Base-by-base conservation (phyloP, 2,888 invertebrate genomes). In the Agrypnus murinus region DNA sequence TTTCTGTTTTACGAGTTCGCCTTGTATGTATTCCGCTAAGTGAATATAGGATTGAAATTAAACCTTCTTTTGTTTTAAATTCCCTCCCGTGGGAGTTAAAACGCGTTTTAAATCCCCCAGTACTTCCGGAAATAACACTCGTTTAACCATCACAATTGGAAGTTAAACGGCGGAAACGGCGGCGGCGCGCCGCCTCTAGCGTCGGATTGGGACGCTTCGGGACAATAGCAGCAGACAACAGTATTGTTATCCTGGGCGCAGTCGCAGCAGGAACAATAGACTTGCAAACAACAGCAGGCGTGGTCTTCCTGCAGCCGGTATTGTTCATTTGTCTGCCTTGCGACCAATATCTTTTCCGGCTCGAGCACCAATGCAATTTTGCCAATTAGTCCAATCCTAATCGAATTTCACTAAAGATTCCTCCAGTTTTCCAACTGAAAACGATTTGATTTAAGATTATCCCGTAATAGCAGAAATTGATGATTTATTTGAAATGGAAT, bases 251-350 rank as follows among this genome's bases (percentile, higher is more conserved):
- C 77, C 76, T 79, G 78, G 81, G 85, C 85, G 85, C 85, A 85
- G 80, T 77, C 84, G 81, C 84, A 75, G 80, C 80, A 79, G 81
- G 80, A 84, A 84, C 84, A 84, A 84, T 84, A 83, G 83, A 81
- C 78, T 78, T 77, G 81, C 83, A 82, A 83, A 84, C 84, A 84
- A 84, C 83, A 71, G 83, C 83, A 80, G 85, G 85, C 84, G 84
- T 81, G 79, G 84, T 80, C 80, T 82, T 80, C 79, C 80, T 70
- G 68, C 68, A 80, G 82, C 81, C 84, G 79, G 84, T 84, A 85
- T 85, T 85, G 85, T 85, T 85, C 85, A 84, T 84, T 85, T 85
- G 84, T 83, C 82, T 79, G 81, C 76, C 77, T 77, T 80, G 77
- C 80, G 79, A 80, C 76, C 80, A 75, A 75, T 72, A 71, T 75